Conservation (phyloP, 2,113 vertebrate genomes). For the Trachemys scripta region DNA sequence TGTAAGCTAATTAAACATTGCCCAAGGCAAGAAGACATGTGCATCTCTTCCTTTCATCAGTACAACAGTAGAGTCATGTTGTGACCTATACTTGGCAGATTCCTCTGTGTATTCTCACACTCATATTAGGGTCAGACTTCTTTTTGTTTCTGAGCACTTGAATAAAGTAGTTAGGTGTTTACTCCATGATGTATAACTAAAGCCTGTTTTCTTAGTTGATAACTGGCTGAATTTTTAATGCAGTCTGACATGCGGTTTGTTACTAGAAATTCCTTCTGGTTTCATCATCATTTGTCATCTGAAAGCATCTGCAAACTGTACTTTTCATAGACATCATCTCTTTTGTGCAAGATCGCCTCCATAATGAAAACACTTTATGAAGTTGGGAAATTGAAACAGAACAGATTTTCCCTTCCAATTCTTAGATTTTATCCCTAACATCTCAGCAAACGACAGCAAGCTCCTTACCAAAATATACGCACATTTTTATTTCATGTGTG, state of each 20-base stretch:
- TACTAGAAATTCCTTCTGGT: constrained; percentile 68
- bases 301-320: constrained; percentile 1
- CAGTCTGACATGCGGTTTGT: constrained; percentile 70
- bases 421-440: neutral
- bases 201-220: constrained; percentile 28
- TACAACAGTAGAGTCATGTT: constrained; percentile 13
- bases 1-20: constrained; percentile 1
- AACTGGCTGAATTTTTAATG: constrained; percentile 18
- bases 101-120: constrained; percentile 55
- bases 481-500: neutral
- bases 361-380: constrained; percentile 18
- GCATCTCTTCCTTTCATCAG: neutral
- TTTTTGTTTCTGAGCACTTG: constrained; percentile 65
- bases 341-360: constrained; percentile 46
- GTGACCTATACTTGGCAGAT: neutral
- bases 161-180: constrained; percentile 54
- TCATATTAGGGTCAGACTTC: constrained; percentile 53
- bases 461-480: neutral
- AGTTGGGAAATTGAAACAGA: constrained; percentile 37
- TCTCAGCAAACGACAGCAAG: neutral
- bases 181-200: constrained; percentile 51
- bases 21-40: neutral
- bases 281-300: constrained; percentile 64
- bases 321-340: constrained; percentile 36
- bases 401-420: constrained; percentile 24